Evolutionary conservation across 2,888 invertebrate genomes (phyloP).

Genomic region (Archips xylosteana): DNA sequence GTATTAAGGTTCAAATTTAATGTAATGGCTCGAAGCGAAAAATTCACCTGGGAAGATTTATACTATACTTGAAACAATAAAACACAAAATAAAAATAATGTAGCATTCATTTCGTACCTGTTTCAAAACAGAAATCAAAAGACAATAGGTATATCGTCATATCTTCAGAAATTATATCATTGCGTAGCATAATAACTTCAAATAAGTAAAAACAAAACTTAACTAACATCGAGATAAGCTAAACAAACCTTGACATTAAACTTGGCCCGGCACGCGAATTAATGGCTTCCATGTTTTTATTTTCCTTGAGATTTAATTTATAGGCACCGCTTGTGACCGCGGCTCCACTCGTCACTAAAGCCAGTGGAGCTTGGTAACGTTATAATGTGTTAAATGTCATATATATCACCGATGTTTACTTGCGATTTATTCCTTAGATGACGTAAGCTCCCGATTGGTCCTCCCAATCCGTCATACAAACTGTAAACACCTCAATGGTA

Average conservation of each 20-base stretch:
- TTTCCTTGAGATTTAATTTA: slow-evolving; percentile 86
- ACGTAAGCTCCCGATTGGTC: slow-evolving; percentile 59
- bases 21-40: too few species aligned
- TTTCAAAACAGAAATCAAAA: slow-evolving; percentile 19
- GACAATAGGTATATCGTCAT: slow-evolving; percentile 53
- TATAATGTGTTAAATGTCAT: slow-evolving; percentile 80
- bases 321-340: slow-evolving; percentile 74
- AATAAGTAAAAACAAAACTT: slow-evolving; percentile 77
- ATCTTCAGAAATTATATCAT: slow-evolving; percentile 69
- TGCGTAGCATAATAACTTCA: slow-evolving; percentile 73
- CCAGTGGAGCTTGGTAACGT: slow-evolving; percentile 75
- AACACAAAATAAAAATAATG: neutral
- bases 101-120: neutral
- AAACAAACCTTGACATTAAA: slow-evolving; percentile 85
- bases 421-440: slow-evolving; percentile 64
- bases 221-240: slow-evolving; percentile 83
- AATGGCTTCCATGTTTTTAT: slow-evolving; percentile 86
- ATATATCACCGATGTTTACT: slow-evolving; percentile 80
- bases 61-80: too few species aligned
- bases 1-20: too few species aligned
- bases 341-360: slow-evolving; percentile 82
- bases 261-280: slow-evolving; percentile 85
- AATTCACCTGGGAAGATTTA: too few species aligned
- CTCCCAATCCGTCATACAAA: slow-evolving; percentile 41
- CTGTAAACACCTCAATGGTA: neutral